phyloP scores from a whole-genome alignment of 2,888 invertebrate genomes.

The Apantesis nais region DNA sequence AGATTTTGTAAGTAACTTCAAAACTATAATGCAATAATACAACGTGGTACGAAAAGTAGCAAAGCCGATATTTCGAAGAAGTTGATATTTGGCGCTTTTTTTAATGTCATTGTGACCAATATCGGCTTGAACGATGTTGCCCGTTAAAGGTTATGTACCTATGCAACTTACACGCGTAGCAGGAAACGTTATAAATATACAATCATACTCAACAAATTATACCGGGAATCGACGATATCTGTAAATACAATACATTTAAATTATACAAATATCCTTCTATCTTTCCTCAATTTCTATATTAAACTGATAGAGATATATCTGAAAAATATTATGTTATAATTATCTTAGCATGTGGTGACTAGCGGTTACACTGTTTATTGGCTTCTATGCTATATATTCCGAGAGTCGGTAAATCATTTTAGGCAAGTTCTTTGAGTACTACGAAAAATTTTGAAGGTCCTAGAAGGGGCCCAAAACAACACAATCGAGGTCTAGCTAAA shows the following conservation, averaged over 20 bases:
- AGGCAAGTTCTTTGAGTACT: too few relatives aligned
- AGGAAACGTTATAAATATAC: background rate
- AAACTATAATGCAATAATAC: background rate
- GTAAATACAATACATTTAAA: background rate
- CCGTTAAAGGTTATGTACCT: background rate
- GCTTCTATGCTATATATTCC: too few relatives aligned
- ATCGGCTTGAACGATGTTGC: background rate
- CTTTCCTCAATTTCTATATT: background rate
- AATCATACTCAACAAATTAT: background rate
- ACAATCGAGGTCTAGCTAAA: too few relatives aligned
- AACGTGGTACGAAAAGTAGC: background rate
- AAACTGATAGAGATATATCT: background rate
- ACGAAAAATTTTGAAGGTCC: too few relatives aligned
- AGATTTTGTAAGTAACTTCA: background rate
- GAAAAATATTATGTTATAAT: too few relatives aligned
- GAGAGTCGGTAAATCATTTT: too few relatives aligned
- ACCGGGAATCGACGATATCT: background rate
- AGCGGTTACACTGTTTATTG: too few relatives aligned
- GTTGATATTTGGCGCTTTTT: too few relatives aligned
- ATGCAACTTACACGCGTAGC: background rate
- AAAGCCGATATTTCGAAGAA: background rate
- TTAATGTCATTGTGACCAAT: too few relatives aligned
- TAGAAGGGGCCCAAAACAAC: too few relatives aligned
- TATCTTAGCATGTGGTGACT: too few relatives aligned
- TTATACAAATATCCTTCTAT: background rate